These are phyloP conservation scores for Nymphalis c-album DNA, from an alignment of 2,888 invertebrate genomes.

Conservation along the genomic window DNA sequence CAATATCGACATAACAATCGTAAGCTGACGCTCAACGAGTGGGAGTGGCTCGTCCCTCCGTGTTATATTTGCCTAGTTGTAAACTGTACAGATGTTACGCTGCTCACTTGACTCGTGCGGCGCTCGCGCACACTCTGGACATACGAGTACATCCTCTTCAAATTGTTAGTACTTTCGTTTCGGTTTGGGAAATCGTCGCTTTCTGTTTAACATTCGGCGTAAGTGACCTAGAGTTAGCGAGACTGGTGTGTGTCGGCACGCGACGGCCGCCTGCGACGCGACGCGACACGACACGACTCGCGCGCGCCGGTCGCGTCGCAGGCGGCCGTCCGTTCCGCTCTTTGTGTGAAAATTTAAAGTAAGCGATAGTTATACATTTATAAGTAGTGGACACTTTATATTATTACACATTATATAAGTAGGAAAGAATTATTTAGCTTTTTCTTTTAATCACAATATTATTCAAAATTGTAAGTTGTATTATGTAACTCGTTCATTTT, in stretches of 20 bases:
- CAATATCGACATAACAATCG: slow-evolving; percentile 66
- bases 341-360: slow-evolving; percentile 79
- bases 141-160: slow-evolving; percentile 48
- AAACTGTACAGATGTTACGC: slow-evolving; percentile 51
- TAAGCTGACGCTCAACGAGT: slow-evolving; percentile 62
- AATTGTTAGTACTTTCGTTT: slow-evolving; percentile 68
- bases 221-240: slow-evolving; percentile 69
- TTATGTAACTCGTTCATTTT: slow-evolving; percentile 76
- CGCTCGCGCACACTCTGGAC: slow-evolving; percentile 42
- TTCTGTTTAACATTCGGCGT: slow-evolving; percentile 71
- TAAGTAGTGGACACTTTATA: slow-evolving; percentile 82
- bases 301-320: slow-evolving; percentile 16
- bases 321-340: slow-evolving; percentile 54
- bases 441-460: slow-evolving; percentile 80
- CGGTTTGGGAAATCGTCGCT: slow-evolving; percentile 73
- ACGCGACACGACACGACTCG: not conserved
- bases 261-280: slow-evolving; percentile 40
- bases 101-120: slow-evolving; percentile 52
- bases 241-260: slow-evolving; percentile 64
- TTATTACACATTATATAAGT: slow-evolving; percentile 81
- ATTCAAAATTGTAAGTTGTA: slow-evolving; percentile 81
- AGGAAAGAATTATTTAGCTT: slow-evolving; percentile 81
- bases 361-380: slow-evolving; percentile 79
- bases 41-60: slow-evolving; percentile 41
- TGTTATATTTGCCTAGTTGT: slow-evolving; percentile 45